Base-by-base conservation (phyloP, 2,888 invertebrate genomes). In the Orthonevra nobilis region DNA sequence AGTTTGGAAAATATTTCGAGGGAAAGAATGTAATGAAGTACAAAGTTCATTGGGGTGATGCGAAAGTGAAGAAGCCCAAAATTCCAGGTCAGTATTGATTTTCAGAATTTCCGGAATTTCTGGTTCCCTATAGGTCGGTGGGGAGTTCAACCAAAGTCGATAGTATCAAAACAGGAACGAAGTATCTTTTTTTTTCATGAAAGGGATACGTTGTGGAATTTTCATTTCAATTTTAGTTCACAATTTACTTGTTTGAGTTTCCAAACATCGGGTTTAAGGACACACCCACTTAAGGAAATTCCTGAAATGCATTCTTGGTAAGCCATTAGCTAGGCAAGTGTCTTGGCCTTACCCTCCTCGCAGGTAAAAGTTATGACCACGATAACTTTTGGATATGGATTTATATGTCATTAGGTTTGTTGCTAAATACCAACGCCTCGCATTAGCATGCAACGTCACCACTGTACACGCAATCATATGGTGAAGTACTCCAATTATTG, bases 371-470 rank as follows among this genome's bases (percentile, higher is more conserved):
- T 69, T 61, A 70, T 50, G 42, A 36, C 61, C 61, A 48, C 54
- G 61, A 32, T 74, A 34, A 34, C 61, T 48, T 42, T 50, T 3
- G 42, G n/a, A n/a, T n/a, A n/a, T 42, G 30, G 50, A 63, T 50
- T 69, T 75, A 69, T 70, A 58, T 50, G 75, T 75, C 75, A 70
- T 75, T 75, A 70, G 63, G 61, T 50, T 63, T 40, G 26, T 14
- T 12, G 15, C 54, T 69, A 69, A 75, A 61, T 75, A 75, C 54
- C 48, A 61, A 28, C 61, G 30, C 58, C 38, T 46, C 9, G n/a
- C n/a, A n/a, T n/a, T n/a, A 46, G 23, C 74, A 68, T 74, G 74
- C 60, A 74, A 40, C 42, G 42, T 20, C 20, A 58, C 64, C 72
- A 56, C 42, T 32, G 30, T 60, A 44, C 58, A 73, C 32, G 42